These are phyloP conservation scores for Drosophila acutilabella DNA, from an alignment of 2,888 invertebrate species.

Conservation along the genomic window DNA sequence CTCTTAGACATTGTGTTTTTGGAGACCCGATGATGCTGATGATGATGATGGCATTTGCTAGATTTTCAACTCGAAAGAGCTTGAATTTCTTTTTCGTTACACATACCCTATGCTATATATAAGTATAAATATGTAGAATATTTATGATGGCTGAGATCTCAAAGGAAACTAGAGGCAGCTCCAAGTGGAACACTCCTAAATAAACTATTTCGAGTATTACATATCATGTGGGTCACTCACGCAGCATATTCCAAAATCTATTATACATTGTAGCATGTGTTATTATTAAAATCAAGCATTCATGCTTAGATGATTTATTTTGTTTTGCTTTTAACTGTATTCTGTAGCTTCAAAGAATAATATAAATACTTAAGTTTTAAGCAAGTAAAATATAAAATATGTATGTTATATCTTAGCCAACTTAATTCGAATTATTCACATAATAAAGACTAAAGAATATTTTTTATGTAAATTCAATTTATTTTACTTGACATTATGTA, in stretches of 20 bases:
- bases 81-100: constrained; percentile 54
- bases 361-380: too few relatives aligned
- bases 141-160: constrained; percentile 33
- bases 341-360: too few relatives aligned
- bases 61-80: constrained; percentile 39
- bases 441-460: too few relatives aligned
- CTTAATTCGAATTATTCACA: too few relatives aligned
- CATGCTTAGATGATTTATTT: neutral
- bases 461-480: too few relatives aligned
- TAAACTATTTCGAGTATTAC: constrained; percentile 14
- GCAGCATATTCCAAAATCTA: too few relatives aligned
- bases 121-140: constrained; percentile 32
- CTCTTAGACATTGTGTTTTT: constrained; percentile 46
- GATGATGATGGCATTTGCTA: constrained; percentile 26
- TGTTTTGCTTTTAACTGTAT: neutral
- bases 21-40: constrained; percentile 13
- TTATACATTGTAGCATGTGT: constrained; percentile 14
- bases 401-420: too few relatives aligned
- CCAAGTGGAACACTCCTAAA: constrained; percentile 33
- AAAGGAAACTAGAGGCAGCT: constrained; percentile 5
- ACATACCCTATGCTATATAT: constrained; percentile 11
- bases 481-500: too few relatives aligned
- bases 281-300: constrained; percentile 1
- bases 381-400: too few relatives aligned
- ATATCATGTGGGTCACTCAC: constrained; percentile 15